Base-by-base conservation (phyloP, 2,113 vertebrate genomes). In the Lipophrys pholis region DNA sequence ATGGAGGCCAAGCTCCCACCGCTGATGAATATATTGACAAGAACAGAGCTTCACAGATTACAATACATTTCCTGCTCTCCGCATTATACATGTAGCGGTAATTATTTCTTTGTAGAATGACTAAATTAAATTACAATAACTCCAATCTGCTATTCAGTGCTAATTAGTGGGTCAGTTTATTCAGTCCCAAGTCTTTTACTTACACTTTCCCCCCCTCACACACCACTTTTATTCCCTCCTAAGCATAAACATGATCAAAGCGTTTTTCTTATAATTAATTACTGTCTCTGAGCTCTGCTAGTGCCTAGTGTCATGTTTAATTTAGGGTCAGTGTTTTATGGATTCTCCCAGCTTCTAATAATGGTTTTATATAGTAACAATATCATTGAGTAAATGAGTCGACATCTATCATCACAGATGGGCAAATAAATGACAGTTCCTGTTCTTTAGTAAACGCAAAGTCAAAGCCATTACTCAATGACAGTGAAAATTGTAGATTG, bases 161-260 rank as follows among this genome's bases (percentile, higher is more conserved):
- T 85, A 84, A 86, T 89, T 83, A 87, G 80, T 71, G 50, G 76
- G 72, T 79, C 82, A 64, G 11, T 50, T 77, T 71, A 74, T 88
- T 83, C 65, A 82, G 45, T 78, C 60, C 51, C 30, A 11, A 41
- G 40, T 76, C 67, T 87, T 81, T 82, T 41, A 67, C 66, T 79
- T 76, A 63, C 17, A 65, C 38, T 81, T 73, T 70, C 11, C 62
- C 61, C 70, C 70, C 57, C 73, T 50, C 49, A 56, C 49, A 56
- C n/a, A 57, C 49, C 43, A 56, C n/a, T 87, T 75, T 83, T 82
- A 75, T 86, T 85, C 70, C 52, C 65, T 75, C 52, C 48, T 60
- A 35, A 85, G 81, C 53, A 40, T 40, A 75, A 84, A 85, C 74
- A 82, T 43, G 84, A 91, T 90, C 87, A 90, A 89, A 92, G 83